Evolutionary conservation across 2,888 invertebrate species (phyloP).

Genomic region (Trichacis sp.): DNA sequence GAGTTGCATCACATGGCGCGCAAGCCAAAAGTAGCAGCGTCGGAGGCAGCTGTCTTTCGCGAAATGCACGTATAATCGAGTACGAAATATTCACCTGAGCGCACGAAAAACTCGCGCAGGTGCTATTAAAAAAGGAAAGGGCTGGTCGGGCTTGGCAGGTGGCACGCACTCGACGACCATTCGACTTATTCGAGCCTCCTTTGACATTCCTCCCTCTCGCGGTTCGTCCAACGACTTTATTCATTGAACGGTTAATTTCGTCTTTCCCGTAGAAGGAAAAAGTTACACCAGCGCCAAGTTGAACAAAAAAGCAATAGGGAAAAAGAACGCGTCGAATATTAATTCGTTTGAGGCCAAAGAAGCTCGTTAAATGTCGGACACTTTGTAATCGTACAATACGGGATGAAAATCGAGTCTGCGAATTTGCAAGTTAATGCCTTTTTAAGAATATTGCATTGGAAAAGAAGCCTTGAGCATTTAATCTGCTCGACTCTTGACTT

Average conservation of each 20-base stretch:
- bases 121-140: slow-evolving; percentile 23
- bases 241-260: no score
- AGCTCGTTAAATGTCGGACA: slow-evolving; percentile 34
- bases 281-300: no score
- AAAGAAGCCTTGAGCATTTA: neutral
- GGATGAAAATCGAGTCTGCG: slow-evolving; percentile 34
- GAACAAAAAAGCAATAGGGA: no score
- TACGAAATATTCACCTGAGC: slow-evolving; percentile 27
- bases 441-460: slow-evolving; percentile 20
- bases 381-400: slow-evolving; percentile 32
- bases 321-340: no score
- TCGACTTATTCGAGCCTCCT: no score
- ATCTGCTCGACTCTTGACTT: no score
- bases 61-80: slow-evolving; percentile 15
- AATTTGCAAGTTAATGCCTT: slow-evolving; percentile 37
- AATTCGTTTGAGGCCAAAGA: slow-evolving; percentile 2
- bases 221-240: no score
- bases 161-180: neutral
- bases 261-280: no score
- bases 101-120: slow-evolving; percentile 36
- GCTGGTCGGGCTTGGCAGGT: neutral
- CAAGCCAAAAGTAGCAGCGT: slow-evolving; percentile 44
- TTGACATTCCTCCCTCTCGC: no score
- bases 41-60: slow-evolving; percentile 51
- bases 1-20: slow-evolving; percentile 50